Evolutionary conservation across 2,888 invertebrate genomes (phyloP), one percentile per base, ranked within the genome.

Genomic region (Heterodera filipjevi): DNA sequence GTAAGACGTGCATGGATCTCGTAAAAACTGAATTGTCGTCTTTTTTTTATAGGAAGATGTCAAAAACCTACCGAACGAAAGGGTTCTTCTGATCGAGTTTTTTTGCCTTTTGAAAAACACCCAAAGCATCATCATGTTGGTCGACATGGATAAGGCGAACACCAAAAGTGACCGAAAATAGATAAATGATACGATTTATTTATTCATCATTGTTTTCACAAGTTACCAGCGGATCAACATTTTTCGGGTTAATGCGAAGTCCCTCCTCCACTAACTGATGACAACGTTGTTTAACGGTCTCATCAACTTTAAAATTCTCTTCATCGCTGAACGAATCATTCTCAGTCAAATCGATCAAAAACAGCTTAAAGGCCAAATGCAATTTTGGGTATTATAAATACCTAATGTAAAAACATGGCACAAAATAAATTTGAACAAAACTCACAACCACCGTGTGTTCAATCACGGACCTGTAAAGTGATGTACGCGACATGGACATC

Each of bases 21-120:
- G 66, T 79, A 79, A 30, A 44, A 79, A 32, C 79, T 79, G 10
- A 30, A 79, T n/a, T n/a, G n/a, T n/a, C n/a, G n/a, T n/a, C n/a
- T n/a, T n/a, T n/a, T n/a, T n/a, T n/a, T n/a, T n/a, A n/a, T n/a
- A n/a, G n/a, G n/a, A n/a, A n/a, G n/a, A n/a, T n/a, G n/a, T n/a
- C n/a, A n/a, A n/a, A 30, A 70, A 33, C 46, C 49, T 66, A 79
- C 79, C 30, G 66, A 30, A 66, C 33, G 49, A 59, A 78, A 16
- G 72, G 77, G 22, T 79, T 71, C 32, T 64, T 59, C 10, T 71
- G 77, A 59, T 79, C 77, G 2, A 79, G 14, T 5, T 77, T 32
- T 59, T 59, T 71, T 22, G 64, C 79, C 1, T 49, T 44, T 53
- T 68, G 39, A 30, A 79, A 77, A 71, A 70, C 49, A 33, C 8